phyloP scores from a whole-genome alignment of 2,113 vertebrate genomes.

The Hydrolagus affinis region DNA sequence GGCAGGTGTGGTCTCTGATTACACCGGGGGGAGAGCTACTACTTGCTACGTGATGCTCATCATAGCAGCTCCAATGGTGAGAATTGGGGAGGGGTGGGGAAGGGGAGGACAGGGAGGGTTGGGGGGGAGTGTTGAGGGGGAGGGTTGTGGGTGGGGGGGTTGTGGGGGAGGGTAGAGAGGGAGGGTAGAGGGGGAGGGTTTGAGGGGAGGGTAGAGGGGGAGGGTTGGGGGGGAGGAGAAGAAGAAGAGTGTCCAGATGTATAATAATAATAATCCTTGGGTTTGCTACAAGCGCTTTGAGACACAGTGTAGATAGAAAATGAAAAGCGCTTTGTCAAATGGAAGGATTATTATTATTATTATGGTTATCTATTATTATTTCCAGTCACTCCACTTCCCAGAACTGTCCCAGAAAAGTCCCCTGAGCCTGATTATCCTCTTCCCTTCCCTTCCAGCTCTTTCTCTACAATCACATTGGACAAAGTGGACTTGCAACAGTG shows the following conservation, averaged over 20 bases:
- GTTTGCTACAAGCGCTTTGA: too few relatives aligned
- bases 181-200: background rate
- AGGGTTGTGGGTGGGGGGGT: too few relatives aligned
- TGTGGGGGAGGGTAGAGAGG: background rate
- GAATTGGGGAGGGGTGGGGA: conserved; percentile 34
- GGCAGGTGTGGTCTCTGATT: conserved; percentile 81
- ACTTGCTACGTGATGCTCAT: conserved; percentile 85
- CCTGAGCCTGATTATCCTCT: background rate
- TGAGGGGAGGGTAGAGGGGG: background rate
- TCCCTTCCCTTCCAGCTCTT: conserved; percentile 64
- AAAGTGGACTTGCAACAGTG: conserved; percentile 64
- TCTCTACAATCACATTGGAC: conserved; percentile 79
- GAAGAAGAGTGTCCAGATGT: background rate
- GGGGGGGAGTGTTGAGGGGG: background rate
- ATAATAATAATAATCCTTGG: too few relatives aligned
- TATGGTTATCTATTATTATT: too few relatives aligned
- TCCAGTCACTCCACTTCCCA: background rate
- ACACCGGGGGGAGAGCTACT: conserved; percentile 72
- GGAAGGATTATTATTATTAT: too few relatives aligned
- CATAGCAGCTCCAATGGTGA: conserved; percentile 78
- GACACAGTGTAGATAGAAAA: too few relatives aligned
- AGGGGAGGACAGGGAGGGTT: background rate
- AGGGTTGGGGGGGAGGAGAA: background rate
- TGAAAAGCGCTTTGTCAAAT: too few relatives aligned
- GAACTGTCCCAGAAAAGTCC: background rate